A percentile compares a stretch with the other conserved stretches of the same genome.
These are phyloP conservation scores for Nyctalus aviator DNA, from an alignment of 2,797 vertebrate species.

Conservation along the genomic window DNA sequence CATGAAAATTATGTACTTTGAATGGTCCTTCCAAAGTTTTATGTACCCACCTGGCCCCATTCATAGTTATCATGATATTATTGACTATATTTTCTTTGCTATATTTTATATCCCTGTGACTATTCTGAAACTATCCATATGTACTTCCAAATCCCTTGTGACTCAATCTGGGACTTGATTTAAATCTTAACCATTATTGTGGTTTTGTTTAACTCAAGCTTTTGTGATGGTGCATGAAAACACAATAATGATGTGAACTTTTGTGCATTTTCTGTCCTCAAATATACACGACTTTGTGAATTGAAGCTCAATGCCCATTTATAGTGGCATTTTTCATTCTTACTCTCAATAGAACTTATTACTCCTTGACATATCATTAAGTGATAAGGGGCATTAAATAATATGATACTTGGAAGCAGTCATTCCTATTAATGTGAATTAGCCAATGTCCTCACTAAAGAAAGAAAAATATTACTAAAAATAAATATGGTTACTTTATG, in stretches of 20 bases:
- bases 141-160: not conserved
- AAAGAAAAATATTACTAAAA: not conserved
- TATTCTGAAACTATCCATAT: not conserved
- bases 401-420: not conserved
- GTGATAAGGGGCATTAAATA: conserved; percentile 3
- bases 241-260: not conserved
- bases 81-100: not conserved
- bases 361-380: not conserved
- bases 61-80: not conserved
- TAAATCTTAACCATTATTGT: not conserved
- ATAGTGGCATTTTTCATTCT: not conserved
- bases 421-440: not conserved
- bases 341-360: not conserved
- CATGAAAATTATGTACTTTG: not conserved
- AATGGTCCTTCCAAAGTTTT: not conserved
- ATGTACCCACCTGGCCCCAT: not conserved
- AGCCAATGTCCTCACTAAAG: not conserved
- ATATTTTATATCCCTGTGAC: not conserved
- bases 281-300: not conserved
- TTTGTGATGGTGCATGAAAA: not conserved
- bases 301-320: not conserved
- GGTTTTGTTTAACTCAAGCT: not conserved
- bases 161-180: conserved; percentile 38
- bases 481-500: not conserved
- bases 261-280: conserved; percentile 34